Evolutionary conservation across 2,113 vertebrate species (phyloP).

Genomic region (Amphiprion ocellaris): DNA sequence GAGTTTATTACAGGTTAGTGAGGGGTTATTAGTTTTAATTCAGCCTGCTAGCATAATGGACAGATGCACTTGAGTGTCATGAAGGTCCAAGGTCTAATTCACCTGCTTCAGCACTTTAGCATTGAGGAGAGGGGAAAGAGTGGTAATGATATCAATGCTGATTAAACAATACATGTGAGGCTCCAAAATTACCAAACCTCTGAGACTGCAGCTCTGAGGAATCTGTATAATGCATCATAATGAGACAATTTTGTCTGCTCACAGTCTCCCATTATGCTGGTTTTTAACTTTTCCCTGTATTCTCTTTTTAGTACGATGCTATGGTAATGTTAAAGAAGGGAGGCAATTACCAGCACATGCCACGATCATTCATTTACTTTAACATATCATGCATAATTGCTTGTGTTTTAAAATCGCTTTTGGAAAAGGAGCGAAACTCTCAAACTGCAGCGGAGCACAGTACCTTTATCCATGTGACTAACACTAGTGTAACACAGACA

Average conservation of each 20-base stretch:
- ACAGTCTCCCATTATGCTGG: conserved; percentile 55
- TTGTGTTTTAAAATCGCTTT: conserved; percentile 61
- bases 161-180: conserved; percentile 69
- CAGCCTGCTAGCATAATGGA: conserved; percentile 52
- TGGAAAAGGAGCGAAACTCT: conserved; percentile 29
- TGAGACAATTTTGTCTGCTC: conserved; percentile 62
- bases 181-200: conserved; percentile 59
- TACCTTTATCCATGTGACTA: conserved; percentile 66
- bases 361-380: conserved; percentile 56
- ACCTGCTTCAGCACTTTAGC: conserved; percentile 75
- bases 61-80: conserved; percentile 48
- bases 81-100: conserved; percentile 56
- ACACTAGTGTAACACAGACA: conserved; percentile 63
- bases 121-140: conserved; percentile 43
- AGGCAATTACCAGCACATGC: conserved; percentile 42
- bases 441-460: conserved; percentile 25
- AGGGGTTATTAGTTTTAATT: conserved; percentile 48
- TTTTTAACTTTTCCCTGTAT: conserved; percentile 60
- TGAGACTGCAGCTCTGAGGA: conserved; percentile 54
- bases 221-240: conserved; percentile 61
- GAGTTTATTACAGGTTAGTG: conserved; percentile 58
- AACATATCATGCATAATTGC: conserved; percentile 63
- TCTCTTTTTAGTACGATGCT: conserved; percentile 47
- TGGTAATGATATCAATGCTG: conserved; percentile 70
- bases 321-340: conserved; percentile 52